Evolutionary conservation across 2,888 invertebrate genomes (phyloP), one percentile per base, ranked within the genome.

Genomic region (Lysandra coridon): DNA sequence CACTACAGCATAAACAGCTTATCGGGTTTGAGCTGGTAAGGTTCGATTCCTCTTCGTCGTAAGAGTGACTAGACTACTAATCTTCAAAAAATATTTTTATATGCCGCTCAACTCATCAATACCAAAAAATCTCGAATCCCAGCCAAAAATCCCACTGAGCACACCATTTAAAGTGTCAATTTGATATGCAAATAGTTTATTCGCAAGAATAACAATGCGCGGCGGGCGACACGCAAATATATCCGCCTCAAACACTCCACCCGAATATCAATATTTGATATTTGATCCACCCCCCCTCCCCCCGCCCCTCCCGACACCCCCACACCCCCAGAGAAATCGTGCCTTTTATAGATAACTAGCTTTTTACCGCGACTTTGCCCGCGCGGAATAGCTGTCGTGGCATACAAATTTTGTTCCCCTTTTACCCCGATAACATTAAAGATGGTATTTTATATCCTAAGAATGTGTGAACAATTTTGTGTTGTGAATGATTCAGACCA

Each of bases 191-290:
- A 84, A 84, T 84, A 84, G 84, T 84, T 84, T 84, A 83, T 84
- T 82, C 82, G 81, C 83, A 84, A 83, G 84, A 84, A 84, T 84
- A 84, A 83, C 83, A 83, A 82, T 83, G 83, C 83, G 84, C 84
- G 83, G 87, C 88, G 87, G 85, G 85, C 85, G 90, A 87, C 87
- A 86, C 86, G 84, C 86, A 89, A 93, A 93, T 90, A 93, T 92
- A 92, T 91, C 91, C 88, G 85, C 91, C 89, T 92, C 93, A 90
- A 92, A 92, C 90, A 90, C 92, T 92, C 92, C 88, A 86, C 85
- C 85, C 83, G 89, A 93, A 92, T 92, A 93, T 92, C 93, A 93
- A 93, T 93, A 92, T 93, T 93, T 93, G 93, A 92, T 93, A 90
- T 93, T 93, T 93, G 93, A 93, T 90, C 83, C 82, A 10, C 33